phyloP scores from a whole-genome alignment of 1,140 invertebrate genomes.

The Theocolax elegans region DNA sequence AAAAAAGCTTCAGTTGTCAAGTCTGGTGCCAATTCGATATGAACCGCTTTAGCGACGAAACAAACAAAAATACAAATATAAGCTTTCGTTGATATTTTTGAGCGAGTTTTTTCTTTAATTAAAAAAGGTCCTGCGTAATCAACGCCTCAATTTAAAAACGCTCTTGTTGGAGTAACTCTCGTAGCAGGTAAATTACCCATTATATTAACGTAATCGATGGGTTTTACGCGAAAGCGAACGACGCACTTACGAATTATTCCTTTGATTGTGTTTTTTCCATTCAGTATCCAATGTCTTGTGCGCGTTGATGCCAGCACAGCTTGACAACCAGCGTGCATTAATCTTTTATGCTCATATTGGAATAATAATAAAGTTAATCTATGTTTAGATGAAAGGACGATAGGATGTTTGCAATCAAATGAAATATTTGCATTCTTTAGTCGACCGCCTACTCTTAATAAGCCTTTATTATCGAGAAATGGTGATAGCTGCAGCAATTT shows the following conservation, averaged over 20 bases:
- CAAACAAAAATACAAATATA: constrained; percentile 16
- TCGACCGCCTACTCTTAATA: constrained; percentile 61
- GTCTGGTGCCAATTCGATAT: too few relatives aligned
- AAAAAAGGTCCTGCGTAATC: not conserved
- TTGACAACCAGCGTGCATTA: constrained; percentile 48
- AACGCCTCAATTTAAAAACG: not conserved
- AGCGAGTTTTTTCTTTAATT: too few relatives aligned
- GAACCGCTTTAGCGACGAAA: not conserved
- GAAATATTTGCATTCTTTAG: constrained; percentile 49
- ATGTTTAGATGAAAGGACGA: constrained; percentile 56
- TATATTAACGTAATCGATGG: not conserved
- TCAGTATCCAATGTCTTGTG: constrained; percentile 35
- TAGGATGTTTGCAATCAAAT: too few relatives aligned
- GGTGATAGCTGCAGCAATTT: constrained; percentile 45
- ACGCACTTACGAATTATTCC: not conserved
- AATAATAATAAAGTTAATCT: not conserved
- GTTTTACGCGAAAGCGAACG: not conserved
- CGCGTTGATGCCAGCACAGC: too few relatives aligned
- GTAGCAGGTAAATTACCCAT: not conserved
- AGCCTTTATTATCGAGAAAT: constrained; percentile 53
- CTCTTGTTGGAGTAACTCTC: not conserved
- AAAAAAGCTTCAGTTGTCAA: too few relatives aligned
- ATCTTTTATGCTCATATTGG: constrained; percentile 47
- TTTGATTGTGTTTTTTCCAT: constrained; percentile 7
- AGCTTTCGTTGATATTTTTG: not conserved